Evolutionary conservation across 1,140 invertebrate genomes (phyloP).

Genomic region (Ostrea edulis): DNA sequence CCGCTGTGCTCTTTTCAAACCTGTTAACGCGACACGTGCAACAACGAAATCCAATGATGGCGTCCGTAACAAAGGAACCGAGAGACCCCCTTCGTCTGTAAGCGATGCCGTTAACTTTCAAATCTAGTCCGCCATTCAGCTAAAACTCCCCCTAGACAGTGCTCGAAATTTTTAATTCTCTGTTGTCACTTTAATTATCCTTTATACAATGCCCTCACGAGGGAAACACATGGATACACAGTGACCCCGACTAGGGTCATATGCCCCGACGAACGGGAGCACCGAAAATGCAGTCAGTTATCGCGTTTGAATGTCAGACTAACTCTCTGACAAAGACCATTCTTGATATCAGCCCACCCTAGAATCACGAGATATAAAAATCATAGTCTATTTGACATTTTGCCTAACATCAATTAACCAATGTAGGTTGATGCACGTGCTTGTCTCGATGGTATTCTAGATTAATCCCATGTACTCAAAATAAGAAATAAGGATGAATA

Average conservation of each 20-base stretch:
- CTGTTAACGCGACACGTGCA: conserved; percentile 29
- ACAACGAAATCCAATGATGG: neutral
- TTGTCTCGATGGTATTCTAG: conserved; percentile 19
- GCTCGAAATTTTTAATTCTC: conserved; percentile 12
- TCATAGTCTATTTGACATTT: conserved; percentile 21
- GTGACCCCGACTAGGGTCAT: conserved; percentile 33
- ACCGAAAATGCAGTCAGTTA: conserved; percentile 29
- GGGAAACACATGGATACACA: neutral
- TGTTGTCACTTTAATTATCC: conserved; percentile 39
- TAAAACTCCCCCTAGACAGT: neutral
- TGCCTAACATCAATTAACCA: conserved; percentile 10
- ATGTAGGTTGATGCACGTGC: neutral
- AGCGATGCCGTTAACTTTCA: neutral
- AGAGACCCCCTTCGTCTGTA: conserved; percentile 8
- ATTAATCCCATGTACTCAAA: neutral
- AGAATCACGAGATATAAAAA: conserved; percentile 30
- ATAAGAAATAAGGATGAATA: neutral
- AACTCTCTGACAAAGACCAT: conserved; percentile 32
- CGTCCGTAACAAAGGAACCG: neutral
- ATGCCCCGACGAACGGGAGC: conserved; percentile 7
- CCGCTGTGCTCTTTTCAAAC: conserved; percentile 25
- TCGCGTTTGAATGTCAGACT: conserved; percentile 34
- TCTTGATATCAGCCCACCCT: conserved; percentile 27
- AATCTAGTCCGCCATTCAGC: conserved; percentile 23
- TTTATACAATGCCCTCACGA: conserved; percentile 31